Percentiles rank a stretch among this genome's conserved stretches.
phyloP scores from a whole-genome alignment of 1,140 invertebrate species.

The Diorhabda elongata region DNA sequence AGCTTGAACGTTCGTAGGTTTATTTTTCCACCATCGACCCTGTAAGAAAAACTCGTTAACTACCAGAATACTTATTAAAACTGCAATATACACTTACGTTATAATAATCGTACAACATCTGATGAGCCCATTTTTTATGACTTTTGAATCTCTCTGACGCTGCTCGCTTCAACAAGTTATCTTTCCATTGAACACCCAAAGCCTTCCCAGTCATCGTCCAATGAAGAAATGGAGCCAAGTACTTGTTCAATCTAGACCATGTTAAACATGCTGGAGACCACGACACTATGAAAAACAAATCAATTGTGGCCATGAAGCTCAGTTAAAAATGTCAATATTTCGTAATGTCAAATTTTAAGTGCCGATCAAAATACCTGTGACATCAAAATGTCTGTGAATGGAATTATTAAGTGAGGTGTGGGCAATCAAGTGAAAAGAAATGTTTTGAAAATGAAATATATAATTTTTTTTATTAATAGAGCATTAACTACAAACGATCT shows the following conservation, averaged over 20 bases:
- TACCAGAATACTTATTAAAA: not conserved
- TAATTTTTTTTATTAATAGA: too few relatives aligned
- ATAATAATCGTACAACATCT: slow-evolving; percentile 56
- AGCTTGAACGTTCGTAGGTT: slow-evolving; percentile 35
- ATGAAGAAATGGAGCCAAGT: slow-evolving; percentile 62
- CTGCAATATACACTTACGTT: slow-evolving; percentile 37
- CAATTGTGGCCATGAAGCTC: not conserved
- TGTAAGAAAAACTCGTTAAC: slow-evolving; percentile 27
- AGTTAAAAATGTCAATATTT: too few relatives aligned
- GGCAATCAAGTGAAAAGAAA: too few relatives aligned
- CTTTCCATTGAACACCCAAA: slow-evolving; percentile 62
- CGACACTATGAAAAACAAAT: slow-evolving; percentile 47
- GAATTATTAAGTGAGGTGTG: too few relatives aligned
- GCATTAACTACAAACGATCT: too few relatives aligned
- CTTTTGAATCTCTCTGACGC: slow-evolving; percentile 42
- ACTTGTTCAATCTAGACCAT: slow-evolving; percentile 62
- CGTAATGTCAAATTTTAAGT: too few relatives aligned
- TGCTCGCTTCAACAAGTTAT: slow-evolving; percentile 48
- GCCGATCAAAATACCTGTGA: too few relatives aligned
- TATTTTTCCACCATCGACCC: slow-evolving; percentile 45
- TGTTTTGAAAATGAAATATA: too few relatives aligned
- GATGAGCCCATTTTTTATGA: slow-evolving; percentile 49
- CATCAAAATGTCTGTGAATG: too few relatives aligned
- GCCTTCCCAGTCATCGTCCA: slow-evolving; percentile 57
- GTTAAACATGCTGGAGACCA: slow-evolving; percentile 65